Evolutionary conservation across 2,797 vertebrate species (phyloP).

Genomic region (Spea hammondii): DNA sequence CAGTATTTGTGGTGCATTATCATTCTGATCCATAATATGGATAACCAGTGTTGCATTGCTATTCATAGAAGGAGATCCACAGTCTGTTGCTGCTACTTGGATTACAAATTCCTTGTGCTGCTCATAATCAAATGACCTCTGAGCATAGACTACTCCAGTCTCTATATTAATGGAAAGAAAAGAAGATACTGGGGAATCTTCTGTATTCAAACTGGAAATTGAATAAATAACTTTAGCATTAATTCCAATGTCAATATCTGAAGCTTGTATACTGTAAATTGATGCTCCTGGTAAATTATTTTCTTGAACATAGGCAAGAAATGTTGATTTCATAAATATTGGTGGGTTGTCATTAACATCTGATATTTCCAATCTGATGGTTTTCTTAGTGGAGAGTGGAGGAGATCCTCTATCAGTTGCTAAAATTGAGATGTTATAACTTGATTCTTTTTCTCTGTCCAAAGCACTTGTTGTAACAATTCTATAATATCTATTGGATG

Average conservation of each 20-base stretch:
- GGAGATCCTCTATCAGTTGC: slow-evolving; percentile 64
- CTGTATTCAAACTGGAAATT: slow-evolving; percentile 55
- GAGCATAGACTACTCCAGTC: slow-evolving; percentile 60
- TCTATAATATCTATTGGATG: slow-evolving; percentile 57
- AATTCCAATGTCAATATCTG: slow-evolving; percentile 57
- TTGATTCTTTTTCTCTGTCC: slow-evolving; percentile 57
- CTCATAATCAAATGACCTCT: slow-evolving; percentile 64
- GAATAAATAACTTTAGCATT: slow-evolving; percentile 65
- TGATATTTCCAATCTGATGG: slow-evolving; percentile 55
- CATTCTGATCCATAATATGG: slow-evolving; percentile 33
- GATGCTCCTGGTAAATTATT: slow-evolving; percentile 66
- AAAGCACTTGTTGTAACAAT: slow-evolving; percentile 51
- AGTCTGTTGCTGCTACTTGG: slow-evolving; percentile 22
- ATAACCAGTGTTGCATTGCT: slow-evolving; percentile 27
- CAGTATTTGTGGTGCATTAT: slow-evolving; percentile 28
- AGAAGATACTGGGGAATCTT: slow-evolving; percentile 38
- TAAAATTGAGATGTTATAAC: slow-evolving; percentile 67
- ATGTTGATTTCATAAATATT: slow-evolving; percentile 62
- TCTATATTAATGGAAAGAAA: slow-evolving; percentile 66
- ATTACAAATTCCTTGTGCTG: slow-evolving; percentile 47
- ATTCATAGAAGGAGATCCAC: slow-evolving; percentile 23
- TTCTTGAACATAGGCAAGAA: too few relatives aligned
- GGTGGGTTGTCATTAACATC: slow-evolving; percentile 70
- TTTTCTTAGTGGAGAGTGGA: slow-evolving; percentile 57
- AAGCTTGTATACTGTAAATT: slow-evolving; percentile 60